These are phyloP conservation scores for Apoda limacodes DNA, from an alignment of 2,888 invertebrate genomes.

Conservation along the genomic window DNA sequence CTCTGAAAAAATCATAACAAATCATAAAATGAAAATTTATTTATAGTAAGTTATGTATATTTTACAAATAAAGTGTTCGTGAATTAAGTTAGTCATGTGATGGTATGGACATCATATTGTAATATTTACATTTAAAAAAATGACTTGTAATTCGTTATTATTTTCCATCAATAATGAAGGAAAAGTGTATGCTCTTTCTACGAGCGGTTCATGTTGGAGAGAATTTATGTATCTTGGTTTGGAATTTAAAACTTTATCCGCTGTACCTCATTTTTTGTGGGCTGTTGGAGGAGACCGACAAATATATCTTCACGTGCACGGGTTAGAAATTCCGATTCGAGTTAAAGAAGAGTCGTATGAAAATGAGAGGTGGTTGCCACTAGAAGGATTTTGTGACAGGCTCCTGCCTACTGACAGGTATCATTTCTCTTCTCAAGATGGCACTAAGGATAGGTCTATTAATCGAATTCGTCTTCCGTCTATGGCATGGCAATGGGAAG, in stretches of 20 bases:
- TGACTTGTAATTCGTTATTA: slow-evolving; percentile 77
- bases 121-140: slow-evolving; percentile 21
- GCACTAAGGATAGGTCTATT: slow-evolving; percentile 80
- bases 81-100: too few species aligned
- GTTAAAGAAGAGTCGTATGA: slow-evolving; percentile 92
- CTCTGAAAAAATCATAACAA: too few species aligned
- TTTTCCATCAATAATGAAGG: slow-evolving; percentile 91
- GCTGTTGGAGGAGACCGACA: slow-evolving; percentile 94
- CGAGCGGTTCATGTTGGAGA: slow-evolving; percentile 85
- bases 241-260: slow-evolving; percentile 90
- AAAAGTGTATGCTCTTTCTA: slow-evolving; percentile 86
- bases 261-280: slow-evolving; percentile 89
- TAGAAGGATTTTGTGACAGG: slow-evolving; percentile 87
- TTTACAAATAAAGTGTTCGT: too few species aligned
- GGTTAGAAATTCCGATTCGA: slow-evolving; percentile 89
- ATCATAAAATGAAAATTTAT: too few species aligned
- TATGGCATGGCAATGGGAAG: slow-evolving; percentile 97
- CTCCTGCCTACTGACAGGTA: slow-evolving; percentile 90
- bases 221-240: slow-evolving; percentile 88
- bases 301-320: slow-evolving; percentile 91
- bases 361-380: slow-evolving; percentile 94
- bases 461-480: slow-evolving; percentile 89
- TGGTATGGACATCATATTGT: too few species aligned
- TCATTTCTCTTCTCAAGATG: slow-evolving; percentile 88
- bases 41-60: too few species aligned